Percentiles rank a stretch among this genome's conserved stretches.
Evolutionary conservation across 2,113 vertebrate genomes (phyloP).

Genomic region (Leptobrachium leishanense): DNA sequence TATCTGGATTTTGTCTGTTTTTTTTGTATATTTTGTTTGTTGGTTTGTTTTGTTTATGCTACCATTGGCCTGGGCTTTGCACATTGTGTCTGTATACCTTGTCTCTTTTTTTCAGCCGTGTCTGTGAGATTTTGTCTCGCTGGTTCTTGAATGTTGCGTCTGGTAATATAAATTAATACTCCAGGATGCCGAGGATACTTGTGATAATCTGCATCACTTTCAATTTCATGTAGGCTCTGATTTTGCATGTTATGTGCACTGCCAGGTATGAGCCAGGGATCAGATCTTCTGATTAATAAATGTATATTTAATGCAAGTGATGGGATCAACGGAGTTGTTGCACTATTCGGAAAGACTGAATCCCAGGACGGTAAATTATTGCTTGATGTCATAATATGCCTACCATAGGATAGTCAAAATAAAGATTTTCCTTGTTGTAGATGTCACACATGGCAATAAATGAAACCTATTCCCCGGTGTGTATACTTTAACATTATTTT

Average conservation of each 20-base stretch:
- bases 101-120: constrained; percentile 4
- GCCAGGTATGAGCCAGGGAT: constrained; percentile 17
- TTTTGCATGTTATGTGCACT: constrained; percentile 21
- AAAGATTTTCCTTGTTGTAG: no score
- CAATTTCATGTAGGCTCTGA: constrained; percentile 11
- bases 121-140: constrained; percentile 19
- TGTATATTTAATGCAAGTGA: constrained; percentile 11
- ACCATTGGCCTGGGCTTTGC: neutral
- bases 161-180: constrained; percentile 31
- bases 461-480: no score
- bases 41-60: no score
- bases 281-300: constrained; percentile 20
- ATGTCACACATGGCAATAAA: no score
- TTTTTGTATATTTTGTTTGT: no score
- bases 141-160: constrained; percentile 22
- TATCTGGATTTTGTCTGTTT: no score
- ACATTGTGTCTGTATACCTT: constrained; percentile 17
- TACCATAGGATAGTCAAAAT: no score
- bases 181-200: constrained; percentile 24
- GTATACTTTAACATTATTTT: neutral
- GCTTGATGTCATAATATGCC: no score
- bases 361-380: no score
- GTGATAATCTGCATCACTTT: constrained; percentile 31
- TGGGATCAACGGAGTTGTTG: constrained; percentile 15
- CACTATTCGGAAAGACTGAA: no score